phyloP scores from a whole-genome alignment of 30 jellyfish, hydroid and myxozoan species.

The Pseudorhiza aurosa region DNA sequence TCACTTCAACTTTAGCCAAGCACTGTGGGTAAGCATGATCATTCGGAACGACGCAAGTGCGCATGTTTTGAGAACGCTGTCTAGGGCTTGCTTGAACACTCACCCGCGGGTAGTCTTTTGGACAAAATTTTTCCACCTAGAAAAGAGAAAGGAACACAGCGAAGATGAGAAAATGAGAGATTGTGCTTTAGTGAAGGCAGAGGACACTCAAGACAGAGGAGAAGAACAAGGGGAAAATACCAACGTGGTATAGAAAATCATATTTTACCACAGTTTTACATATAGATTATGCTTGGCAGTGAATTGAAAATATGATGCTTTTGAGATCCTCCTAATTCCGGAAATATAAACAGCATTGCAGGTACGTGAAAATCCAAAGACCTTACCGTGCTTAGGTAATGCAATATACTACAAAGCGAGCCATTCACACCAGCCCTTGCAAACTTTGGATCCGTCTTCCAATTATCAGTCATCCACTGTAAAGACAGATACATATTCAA shows the following conservation, averaged over 20 bases:
- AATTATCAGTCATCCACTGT: constrained; percentile 79
- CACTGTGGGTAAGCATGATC: constrained; percentile 91
- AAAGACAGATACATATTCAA: neutral
- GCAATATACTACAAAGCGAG: constrained; percentile 71
- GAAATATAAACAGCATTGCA: too few species aligned
- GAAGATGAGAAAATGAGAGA: too few species aligned
- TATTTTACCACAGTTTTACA: too few species aligned
- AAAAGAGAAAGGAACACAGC: neutral
- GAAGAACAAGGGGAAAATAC: too few species aligned
- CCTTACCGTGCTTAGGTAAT: constrained; percentile 76
- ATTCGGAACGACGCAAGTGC: constrained; percentile 63
- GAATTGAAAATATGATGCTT: too few species aligned
- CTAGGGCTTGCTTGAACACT: neutral
- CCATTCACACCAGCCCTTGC: constrained; percentile 81
- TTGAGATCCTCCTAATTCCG: too few species aligned
- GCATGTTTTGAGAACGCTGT: neutral
- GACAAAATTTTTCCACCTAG: constrained; percentile 50
- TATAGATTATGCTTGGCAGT: too few species aligned
- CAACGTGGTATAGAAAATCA: too few species aligned
- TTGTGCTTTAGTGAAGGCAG: too few species aligned
- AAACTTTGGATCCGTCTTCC: constrained; percentile 73
- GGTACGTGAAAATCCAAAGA: neutral
- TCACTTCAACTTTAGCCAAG: constrained; percentile 70
- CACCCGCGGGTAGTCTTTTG: constrained; percentile 5
- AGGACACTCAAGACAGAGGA: too few species aligned